Conservation (phyloP, 2,797 vertebrate species). For the Rhincodon typus region DNA sequence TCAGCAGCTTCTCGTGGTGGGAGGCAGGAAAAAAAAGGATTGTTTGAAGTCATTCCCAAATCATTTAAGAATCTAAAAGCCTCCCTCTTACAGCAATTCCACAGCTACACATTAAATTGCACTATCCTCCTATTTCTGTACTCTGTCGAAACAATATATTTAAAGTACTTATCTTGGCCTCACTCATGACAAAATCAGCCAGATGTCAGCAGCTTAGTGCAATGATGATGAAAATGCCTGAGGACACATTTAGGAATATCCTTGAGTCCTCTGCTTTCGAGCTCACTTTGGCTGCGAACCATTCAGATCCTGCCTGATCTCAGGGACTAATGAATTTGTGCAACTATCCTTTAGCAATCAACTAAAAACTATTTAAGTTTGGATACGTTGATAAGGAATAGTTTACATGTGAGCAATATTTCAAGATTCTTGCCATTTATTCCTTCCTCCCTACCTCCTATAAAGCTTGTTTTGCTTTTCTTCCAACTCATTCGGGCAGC, state of each 20-base stretch:
- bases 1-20: neutral
- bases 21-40: neutral
- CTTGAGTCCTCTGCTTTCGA: neutral
- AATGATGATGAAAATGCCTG: neutral
- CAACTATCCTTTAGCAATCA: neutral
- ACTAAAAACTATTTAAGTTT: no score
- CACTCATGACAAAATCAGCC: neutral
- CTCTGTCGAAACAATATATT: neutral
- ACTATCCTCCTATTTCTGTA: no score
- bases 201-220: neutral
- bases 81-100: neutral
- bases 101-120: neutral
- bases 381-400: no score
- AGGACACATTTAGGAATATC: neutral
- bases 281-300: neutral
- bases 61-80: no score
- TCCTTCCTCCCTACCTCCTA: no score
- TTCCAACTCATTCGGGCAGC: no score
- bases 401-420: no score
- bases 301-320: neutral
- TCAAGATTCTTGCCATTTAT: no score
- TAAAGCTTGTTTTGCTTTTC: no score
- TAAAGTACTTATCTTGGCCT: neutral
- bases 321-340: neutral
- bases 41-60: neutral